Evolutionary conservation across 2,113 vertebrate genomes (phyloP).

Genomic region (Ahaetulla prasina): DNA sequence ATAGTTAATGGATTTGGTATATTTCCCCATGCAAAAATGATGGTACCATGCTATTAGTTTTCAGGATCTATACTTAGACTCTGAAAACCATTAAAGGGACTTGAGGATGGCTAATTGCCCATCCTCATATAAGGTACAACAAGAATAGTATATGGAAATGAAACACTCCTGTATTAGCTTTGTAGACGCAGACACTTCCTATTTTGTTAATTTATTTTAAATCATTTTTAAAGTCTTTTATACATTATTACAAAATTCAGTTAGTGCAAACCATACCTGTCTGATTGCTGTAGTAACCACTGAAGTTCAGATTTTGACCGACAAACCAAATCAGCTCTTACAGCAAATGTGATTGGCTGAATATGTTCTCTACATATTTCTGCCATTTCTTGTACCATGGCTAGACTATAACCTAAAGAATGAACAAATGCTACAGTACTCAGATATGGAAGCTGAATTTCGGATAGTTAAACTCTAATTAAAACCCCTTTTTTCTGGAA

Average conservation of each 20-base stretch:
- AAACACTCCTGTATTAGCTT: not conserved
- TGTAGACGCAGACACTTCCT: not conserved
- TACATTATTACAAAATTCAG: not conserved
- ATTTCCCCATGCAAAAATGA: not conserved
- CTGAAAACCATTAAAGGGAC: not conserved
- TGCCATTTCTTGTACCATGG: conserved; percentile 85
- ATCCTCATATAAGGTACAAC: not conserved
- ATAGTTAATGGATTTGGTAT: not conserved
- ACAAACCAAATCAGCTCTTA: conserved; percentile 78
- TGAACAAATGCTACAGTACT: not conserved
- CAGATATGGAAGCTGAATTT: not conserved
- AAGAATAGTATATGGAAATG: not conserved
- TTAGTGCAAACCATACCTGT: conserved; percentile 68
- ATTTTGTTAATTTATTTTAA: not conserved
- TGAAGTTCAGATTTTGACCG: conserved; percentile 75
- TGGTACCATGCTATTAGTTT: not conserved
- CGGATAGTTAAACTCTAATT: not conserved
- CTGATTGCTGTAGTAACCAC: conserved; percentile 83
- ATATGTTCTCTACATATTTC: conserved; percentile 67
- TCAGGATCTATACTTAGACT: not conserved
- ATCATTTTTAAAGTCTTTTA: not conserved
- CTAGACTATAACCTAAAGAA: conserved; percentile 83
- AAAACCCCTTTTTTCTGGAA: not conserved
- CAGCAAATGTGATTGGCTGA: conserved; percentile 84
- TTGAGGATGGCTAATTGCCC: not conserved